These are phyloP conservation scores for Smittia aterrima DNA, from an alignment of 2,888 invertebrate species.

Conservation along the genomic window DNA sequence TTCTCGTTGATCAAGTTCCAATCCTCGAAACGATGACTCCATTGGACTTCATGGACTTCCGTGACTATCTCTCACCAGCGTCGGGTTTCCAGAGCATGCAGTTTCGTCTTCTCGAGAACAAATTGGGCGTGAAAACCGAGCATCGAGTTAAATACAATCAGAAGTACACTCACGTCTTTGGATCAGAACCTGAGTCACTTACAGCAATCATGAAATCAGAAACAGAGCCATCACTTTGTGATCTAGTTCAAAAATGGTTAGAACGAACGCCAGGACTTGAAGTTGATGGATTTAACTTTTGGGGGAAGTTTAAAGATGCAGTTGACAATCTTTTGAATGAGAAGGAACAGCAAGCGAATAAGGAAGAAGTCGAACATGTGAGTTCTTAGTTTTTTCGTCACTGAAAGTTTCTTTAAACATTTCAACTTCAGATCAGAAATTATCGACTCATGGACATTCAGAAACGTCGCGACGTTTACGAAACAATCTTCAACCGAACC, in stretches of 20 bases:
- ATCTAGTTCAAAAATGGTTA: slow-evolving; percentile 88
- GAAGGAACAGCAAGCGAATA: slow-evolving; percentile 62
- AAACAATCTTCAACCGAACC: slow-evolving; percentile 81
- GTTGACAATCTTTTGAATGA: slow-evolving; percentile 70
- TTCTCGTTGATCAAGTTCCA: slow-evolving; percentile 94
- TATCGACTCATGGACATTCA: slow-evolving; percentile 72
- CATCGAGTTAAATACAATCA: slow-evolving; percentile 92
- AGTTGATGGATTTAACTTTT: slow-evolving; percentile 83
- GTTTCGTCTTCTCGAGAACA: slow-evolving; percentile 94
- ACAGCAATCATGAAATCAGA: slow-evolving; percentile 67
- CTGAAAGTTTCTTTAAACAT: slow-evolving; percentile 47
- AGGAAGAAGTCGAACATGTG: slow-evolving; percentile 34
- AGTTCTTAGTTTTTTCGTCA: slow-evolving; percentile 17
- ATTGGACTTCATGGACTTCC: slow-evolving; percentile 96
- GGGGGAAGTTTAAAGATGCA: slow-evolving; percentile 81
- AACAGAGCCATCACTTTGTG: slow-evolving; percentile 78
- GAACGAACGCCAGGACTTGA: slow-evolving; percentile 92
- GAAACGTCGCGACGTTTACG: slow-evolving; percentile 79
- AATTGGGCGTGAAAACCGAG: slow-evolving; percentile 76
- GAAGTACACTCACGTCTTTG: slow-evolving; percentile 83
- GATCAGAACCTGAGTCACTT: slow-evolving; percentile 65
- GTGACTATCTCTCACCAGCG: slow-evolving; percentile 87
- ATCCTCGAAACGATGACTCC: slow-evolving; percentile 99
- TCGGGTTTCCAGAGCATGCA: slow-evolving; percentile 98
- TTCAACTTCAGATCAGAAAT: slow-evolving; percentile 58